Evolutionary conservation across 53 echinoderm and acorn worm genomes (phyloP), one percentile per base, ranked within the genome.

Genomic region (Hippasteria phrygiana): DNA sequence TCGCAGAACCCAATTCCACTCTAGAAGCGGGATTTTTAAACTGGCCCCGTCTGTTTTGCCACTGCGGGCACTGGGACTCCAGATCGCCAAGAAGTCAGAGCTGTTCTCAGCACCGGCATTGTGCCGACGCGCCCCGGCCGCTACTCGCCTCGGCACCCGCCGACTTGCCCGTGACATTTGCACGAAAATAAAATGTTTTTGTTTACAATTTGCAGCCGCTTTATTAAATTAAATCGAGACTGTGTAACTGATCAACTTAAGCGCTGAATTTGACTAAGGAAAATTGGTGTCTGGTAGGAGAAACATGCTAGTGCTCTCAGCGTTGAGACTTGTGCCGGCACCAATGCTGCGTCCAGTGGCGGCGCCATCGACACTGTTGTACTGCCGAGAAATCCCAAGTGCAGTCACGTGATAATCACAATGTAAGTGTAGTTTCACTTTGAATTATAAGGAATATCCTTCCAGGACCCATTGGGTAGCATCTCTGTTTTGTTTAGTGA

Each of bases 21-120:
- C 71, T 71, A 51, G 85, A 71, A 71, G 71, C 71, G 71, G 85
- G 70, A 71, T 71, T 69, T 85, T 85, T 85, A 70, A 70, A 85
- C 70, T 13, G 24, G 48, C 63, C 43, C 43, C n/a, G 83, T 83
- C 67, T 66, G 32, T 70, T 85, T 85, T 71, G 42, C 47, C 85
- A 85, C 85, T 70, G 85, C 70, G 71, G 85, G 85, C 70, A 85
- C 13, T 71, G 85, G 69, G 29, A 51, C 46, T 69, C 10, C 18
- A 69, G 70, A 48, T 48, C 38, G 51, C 43, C 71, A 37, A 82
- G 45, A 66, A 82, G 66, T 82, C 66, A 82, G 29, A 66, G 66
- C 12, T 66, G 63, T 43, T 43, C 82, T 66, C 43, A 65, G 82
- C 40, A 54, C 85, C 69, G 85, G 71, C 69, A 82, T 65, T 45